Evolutionary conservation across 2,113 vertebrate genomes (phyloP), one percentile per base, ranked within the genome.

Genomic region (Hippoglossus stenolepis): DNA sequence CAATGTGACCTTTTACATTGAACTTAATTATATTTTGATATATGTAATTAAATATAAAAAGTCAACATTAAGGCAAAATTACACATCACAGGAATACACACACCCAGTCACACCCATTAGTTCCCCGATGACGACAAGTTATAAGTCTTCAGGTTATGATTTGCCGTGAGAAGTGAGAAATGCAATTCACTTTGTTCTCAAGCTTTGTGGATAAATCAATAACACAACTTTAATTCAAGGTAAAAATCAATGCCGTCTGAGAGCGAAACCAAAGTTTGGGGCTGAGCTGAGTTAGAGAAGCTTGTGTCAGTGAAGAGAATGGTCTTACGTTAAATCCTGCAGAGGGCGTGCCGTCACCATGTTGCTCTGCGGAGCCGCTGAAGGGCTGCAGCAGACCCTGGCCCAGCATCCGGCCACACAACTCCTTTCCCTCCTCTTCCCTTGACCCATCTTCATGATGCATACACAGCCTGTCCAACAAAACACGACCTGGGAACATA

Each of bases 311-410:
- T 70, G 24, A 73, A 43, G 71, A 61, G 11, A 65, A 23, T 31
- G 64, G 1, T 70, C 96, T 96, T 94, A 97, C 97, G 73, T 96
- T 95, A 80, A 97, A 97, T 0, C 92, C 90, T 8, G 72, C 45
- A 86, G 92, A 47, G 91, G 90, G 20, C 5, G 89, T 43, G 24
- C 77, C 92, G 86, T 94, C 95, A 61, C 81, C 77, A 23, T 91
- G 94, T 0, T 94, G 93, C 40, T 96, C 95, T 84, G 95, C 85
- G 67, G 95, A 94, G 89, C 96, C 95, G 0, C 95, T 94, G 75
- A 97, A 97, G 5, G 96, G 96, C n/a, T 96, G 95, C 8, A 98
- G 87, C 12, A 98, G 94, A 35, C 96, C 95, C 91, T 96, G 93
- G 38, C 91, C 93, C 77, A 97, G 90, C 92, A 98, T 96, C 65